Base-by-base conservation (phyloP, 2,888 invertebrate species). In the Netelia virgata region DNA sequence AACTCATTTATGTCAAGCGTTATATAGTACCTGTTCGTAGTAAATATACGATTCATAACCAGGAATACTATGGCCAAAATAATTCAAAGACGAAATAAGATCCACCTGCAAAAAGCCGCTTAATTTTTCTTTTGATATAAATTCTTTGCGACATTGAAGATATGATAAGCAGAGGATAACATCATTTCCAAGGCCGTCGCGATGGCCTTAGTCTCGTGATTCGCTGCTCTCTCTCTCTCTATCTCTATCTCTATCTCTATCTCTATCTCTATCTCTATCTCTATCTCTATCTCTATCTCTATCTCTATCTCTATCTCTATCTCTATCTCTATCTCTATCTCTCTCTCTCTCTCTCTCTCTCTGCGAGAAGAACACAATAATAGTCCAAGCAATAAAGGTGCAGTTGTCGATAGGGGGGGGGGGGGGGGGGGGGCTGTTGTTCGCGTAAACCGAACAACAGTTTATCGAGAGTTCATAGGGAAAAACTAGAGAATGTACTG, bases 121-220 rank as follows among this genome's bases (percentile, higher is more conserved):
- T 82, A 57, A 86, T 89, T 89, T 89, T 86, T 28, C 3, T 88
- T 84, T 66, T 86, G 87, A 90, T 90, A 89, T 90, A 91, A 90
- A 28, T 28, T 63, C 90, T 87, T 90, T 90, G 89, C 87, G 86
- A 87, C 16, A 23, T 20, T 64, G 23, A 10, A 85, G 86, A 85
- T 77, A 66, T 74, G 72, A 84, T 73, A 82, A 87, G 82, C 80
- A 73, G 28, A 57, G 80, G 80, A n/a, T n/a, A 53, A 72, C 72
- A 64, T 20, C 55, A 55, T 63, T 53, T 78, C 53, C 61, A 70
- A 63, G 69, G 64, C 20, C 41, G 41, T 66, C 69, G 74, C 74
- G 83, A 63, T 20, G 63, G 6, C 53, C 28, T 16, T 57, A 18
- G 72, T 53, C 9, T 63, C 41, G 70, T 70, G 11, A 47, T 72